Percentiles rank a stretch among this genome's conserved stretches.
Evolutionary conservation across 2,113 vertebrate species (phyloP).

Genomic region (Oncorhynchus tshawytscha): DNA sequence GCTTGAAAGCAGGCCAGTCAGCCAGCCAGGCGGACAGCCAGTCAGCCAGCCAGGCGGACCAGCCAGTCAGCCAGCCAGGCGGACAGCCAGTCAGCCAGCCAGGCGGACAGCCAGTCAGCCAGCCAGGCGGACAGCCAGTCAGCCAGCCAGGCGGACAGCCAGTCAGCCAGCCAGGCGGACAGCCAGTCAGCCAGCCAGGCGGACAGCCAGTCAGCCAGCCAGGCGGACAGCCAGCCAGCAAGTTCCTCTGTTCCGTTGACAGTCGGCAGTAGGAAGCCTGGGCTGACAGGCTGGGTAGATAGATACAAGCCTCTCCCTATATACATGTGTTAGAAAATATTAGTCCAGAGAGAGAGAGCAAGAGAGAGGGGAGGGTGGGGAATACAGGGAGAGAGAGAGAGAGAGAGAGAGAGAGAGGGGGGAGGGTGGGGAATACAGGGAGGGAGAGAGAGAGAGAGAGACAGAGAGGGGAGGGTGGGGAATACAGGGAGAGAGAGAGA

Average conservation of each 20-base stretch:
- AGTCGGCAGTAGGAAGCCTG: constrained; percentile 28
- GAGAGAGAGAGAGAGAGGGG: background rate
- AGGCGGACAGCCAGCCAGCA: background rate
- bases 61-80: background rate
- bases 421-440: too few species aligned
- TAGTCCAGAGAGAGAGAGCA: constrained; percentile 53
- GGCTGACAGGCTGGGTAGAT: constrained; percentile 40
- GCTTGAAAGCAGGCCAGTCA: background rate
- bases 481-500: constrained; percentile 14
- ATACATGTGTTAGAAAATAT: constrained; percentile 67
- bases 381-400: background rate
- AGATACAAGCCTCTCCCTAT: constrained; percentile 27
- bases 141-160: too few species aligned
- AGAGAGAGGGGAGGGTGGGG: background rate
- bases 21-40: background rate
- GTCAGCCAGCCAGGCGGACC: background rate
- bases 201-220: background rate
- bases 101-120: too few species aligned
- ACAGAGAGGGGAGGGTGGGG: background rate
- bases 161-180: background rate
- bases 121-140: too few species aligned
- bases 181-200: too few species aligned
- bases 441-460: too few species aligned
- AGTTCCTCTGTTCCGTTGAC: constrained; percentile 2
- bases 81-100: too few species aligned